A percentile compares a stretch with the other conserved stretches of the same genome.
phyloP scores from a whole-genome alignment of 2,113 vertebrate genomes.

The Equus quagga region DNA sequence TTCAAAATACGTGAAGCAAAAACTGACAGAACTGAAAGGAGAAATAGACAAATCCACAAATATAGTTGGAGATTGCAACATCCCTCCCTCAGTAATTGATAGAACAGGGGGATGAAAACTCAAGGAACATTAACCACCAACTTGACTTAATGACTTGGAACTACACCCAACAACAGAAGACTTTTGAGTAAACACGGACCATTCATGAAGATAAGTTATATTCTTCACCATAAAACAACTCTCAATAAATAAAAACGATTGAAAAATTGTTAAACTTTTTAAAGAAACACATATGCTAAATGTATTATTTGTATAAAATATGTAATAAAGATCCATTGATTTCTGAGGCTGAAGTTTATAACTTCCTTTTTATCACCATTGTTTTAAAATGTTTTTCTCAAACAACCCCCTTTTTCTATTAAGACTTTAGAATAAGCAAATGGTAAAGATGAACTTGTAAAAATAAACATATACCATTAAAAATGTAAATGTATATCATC shows the following conservation, averaged over 20 bases:
- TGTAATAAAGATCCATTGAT: not conserved
- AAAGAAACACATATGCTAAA: not conserved
- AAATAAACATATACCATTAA: not conserved
- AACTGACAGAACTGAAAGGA: not conserved
- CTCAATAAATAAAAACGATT: not conserved
- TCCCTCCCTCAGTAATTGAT: not conserved
- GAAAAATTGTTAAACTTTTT: not conserved
- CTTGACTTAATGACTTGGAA: not conserved
- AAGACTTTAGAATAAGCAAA: not conserved
- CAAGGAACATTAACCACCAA: not conserved
- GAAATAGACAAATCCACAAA: not conserved
- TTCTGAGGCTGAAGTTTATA: not conserved
- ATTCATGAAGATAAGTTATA: not conserved
- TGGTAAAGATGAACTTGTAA: not conserved
- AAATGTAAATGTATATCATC: not conserved
- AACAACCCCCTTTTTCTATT: not conserved
- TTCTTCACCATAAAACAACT: not conserved
- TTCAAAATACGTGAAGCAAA: slow-evolving; percentile 1
- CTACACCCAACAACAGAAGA: not conserved
- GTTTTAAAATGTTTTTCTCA: not conserved
- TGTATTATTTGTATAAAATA: not conserved
- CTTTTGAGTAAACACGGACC: not conserved
- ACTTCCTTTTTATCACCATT: not conserved
- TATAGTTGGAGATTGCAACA: not conserved
- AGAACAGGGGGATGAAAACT: not conserved